Evolutionary conservation across 2,888 invertebrate genomes (phyloP), one percentile per base, ranked within the genome.

Genomic region (Hemistola chrysoprasaria): DNA sequence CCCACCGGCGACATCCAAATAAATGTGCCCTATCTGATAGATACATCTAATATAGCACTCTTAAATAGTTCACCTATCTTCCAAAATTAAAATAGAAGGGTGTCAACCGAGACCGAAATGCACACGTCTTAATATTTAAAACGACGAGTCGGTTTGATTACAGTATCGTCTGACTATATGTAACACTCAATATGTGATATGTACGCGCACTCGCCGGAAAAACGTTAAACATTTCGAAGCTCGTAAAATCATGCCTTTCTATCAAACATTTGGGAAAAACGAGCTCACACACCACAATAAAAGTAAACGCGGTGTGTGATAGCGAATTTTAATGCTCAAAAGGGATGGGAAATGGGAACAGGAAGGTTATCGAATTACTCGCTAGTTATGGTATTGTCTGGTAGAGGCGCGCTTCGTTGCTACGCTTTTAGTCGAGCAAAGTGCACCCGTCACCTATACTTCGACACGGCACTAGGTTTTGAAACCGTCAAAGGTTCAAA

Each of bases 401-500:
- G 4, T 16, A 16, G 16, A 16, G 4, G 16, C 16, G 16, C 16
- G 16, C 16, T 16, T 41, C 32, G 47, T 47, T 52, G 16, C 16
- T 16, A 43, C 32, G 47, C 49, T 52, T 44, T 52, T 47, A 47
- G 41, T 16, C 10, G 25, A 30, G 48, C 45, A 40, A 40, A 37
- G 46, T 40, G 32, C 40, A 23, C 22, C 22, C 31, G 23, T 29
- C 16, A 28, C 28, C 40, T 43, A 38, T 35, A 36, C 45, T 32
- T 35, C 35, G 38, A 24, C 30, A 48, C 26, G 37, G 33, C 11
- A 29, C 32, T 35, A 27, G 31, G 37, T 50, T 50, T 42, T 46
- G 29, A 54, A 11, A 41, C 39, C 41, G 31, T 51, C 40, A 77
- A 77, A 78, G 73, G 71, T 64, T 79, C 76, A 80, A 85, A 83